These are phyloP conservation scores for Molanna angustata DNA, from an alignment of 2,888 invertebrate species.

Conservation along the genomic window DNA sequence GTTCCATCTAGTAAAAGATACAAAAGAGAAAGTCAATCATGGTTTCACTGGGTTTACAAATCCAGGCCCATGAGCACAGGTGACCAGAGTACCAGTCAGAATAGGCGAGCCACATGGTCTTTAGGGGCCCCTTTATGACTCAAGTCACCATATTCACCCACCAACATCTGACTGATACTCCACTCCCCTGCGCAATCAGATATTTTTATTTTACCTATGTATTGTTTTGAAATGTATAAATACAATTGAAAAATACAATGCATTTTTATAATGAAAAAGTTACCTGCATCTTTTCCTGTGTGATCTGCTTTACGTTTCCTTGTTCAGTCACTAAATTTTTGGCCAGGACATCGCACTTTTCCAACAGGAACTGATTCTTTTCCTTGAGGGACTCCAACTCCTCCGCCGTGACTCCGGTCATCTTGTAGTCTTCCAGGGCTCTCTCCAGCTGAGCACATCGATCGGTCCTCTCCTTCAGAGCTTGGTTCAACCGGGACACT, in stretches of 20 bases:
- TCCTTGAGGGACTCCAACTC: conserved; percentile 57
- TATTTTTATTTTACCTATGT: no score
- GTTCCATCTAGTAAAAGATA: no score
- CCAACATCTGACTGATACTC: no score
- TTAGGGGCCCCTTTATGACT: no score
- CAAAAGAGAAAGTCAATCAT: no score
- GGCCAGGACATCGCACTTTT: conserved; percentile 67
- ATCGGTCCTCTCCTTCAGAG: conserved; percentile 36
- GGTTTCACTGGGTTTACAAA: no score
- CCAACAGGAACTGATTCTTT: conserved; percentile 58
- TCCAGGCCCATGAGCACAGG: no score
- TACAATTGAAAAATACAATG: background rate
- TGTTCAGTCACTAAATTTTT: conserved; percentile 67
- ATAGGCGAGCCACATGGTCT: no score
- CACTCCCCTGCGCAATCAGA: no score
- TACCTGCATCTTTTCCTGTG: conserved; percentile 59
- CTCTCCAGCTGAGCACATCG: conserved; percentile 35
- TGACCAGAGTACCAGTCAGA: no score
- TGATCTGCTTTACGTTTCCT: conserved; percentile 59
- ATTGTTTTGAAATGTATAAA: no score
- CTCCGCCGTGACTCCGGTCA: conserved; percentile 39
- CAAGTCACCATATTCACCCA: no score
- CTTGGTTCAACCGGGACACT: conserved; percentile 19
- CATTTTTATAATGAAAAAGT: conserved; percentile 3
- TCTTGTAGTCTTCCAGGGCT: conserved; percentile 40